Evolutionary conservation across 2,797 vertebrate genomes (phyloP), one percentile per base, ranked within the genome.

Genomic region (Eupleurogrammus muticus): DNA sequence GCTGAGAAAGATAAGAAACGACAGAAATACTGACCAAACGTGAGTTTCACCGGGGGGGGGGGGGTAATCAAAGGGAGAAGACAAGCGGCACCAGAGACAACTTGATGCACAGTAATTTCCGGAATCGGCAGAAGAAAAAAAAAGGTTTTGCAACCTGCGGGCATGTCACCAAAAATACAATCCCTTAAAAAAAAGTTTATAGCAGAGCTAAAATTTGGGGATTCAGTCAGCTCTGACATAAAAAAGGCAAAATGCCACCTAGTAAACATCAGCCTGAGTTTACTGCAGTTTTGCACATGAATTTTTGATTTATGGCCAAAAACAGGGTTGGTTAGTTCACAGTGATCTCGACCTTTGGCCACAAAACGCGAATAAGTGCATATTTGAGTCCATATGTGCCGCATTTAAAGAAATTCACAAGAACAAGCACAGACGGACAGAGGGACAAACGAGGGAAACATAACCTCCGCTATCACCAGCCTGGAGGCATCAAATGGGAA

Each of bases 101-200:
- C 63, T 64, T 78, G 47, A 17, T 75, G 52, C 35, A 80, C 64
- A 75, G 58, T 62, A 23, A 76, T 59, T 58, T 72, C 47, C 52
- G 56, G 71, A 75, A 73, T 73, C 44, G 5, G 54, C 61, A 17
- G 54, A 44, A 53, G 10, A 66, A 74, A n/a, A 44, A 53, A 73
- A 35, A 66, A 59, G 67, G 17, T 44, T 46, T 9, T 16, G 51
- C 28, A 11, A 83, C 75, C 66, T 74, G 36, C 21, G 53, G 59
- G 62, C 77, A 84, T 85, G 82, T 89, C 84, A 70, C 50, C 61
- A 84, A 81, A 84, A 65, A 80, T 73, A 47, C 85, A 85, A 81
- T 61, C 53, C 51, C 20, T 56, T 16, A 3, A 1, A 20, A 68
- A 50, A 58, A 42, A 72, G 60, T 76, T 75, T 56, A 66, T 47